These are phyloP conservation scores for Enteromius trimaculatus DNA, from an alignment of 2,797 vertebrate species.

Conservation along the genomic window DNA sequence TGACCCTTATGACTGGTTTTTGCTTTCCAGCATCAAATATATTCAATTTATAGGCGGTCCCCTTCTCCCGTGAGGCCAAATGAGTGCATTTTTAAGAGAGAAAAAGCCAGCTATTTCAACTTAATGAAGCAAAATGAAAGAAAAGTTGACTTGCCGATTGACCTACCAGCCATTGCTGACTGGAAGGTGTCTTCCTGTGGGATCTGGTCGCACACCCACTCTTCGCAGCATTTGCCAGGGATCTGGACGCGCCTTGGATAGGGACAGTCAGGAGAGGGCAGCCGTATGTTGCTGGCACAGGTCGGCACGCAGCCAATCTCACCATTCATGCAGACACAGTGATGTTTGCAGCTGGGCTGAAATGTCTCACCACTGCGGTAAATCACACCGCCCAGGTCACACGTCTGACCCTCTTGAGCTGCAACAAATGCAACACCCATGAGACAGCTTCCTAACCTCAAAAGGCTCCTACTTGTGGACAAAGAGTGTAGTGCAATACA, in stretches of 20 bases:
- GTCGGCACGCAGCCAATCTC: constrained; percentile 79
- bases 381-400: constrained; percentile 77
- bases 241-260: constrained; percentile 68
- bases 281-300: constrained; percentile 68
- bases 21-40: not conserved
- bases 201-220: constrained; percentile 77
- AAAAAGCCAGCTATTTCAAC: not conserved
- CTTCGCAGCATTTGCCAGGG: constrained; percentile 77
- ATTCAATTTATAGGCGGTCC: not conserved
- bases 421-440: not conserved
- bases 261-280: constrained; percentile 75
- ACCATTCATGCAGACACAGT: constrained; percentile 80
- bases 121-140: not conserved
- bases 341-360: constrained; percentile 80
- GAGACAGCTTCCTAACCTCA: not conserved
- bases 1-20: not conserved
- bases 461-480: constrained; percentile 21
- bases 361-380: constrained; percentile 81
- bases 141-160: constrained; percentile 35
- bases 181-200: constrained; percentile 60
- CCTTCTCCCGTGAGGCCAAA: not conserved
- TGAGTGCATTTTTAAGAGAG: not conserved
- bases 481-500: constrained; percentile 4
- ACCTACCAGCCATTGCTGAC: constrained; percentile 72
- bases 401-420: constrained; percentile 77